A percentile compares a stretch with the other conserved stretches of the same genome.
Evolutionary conservation across 2,113 vertebrate genomes (phyloP).

Genomic region (Calidris pygmaea): DNA sequence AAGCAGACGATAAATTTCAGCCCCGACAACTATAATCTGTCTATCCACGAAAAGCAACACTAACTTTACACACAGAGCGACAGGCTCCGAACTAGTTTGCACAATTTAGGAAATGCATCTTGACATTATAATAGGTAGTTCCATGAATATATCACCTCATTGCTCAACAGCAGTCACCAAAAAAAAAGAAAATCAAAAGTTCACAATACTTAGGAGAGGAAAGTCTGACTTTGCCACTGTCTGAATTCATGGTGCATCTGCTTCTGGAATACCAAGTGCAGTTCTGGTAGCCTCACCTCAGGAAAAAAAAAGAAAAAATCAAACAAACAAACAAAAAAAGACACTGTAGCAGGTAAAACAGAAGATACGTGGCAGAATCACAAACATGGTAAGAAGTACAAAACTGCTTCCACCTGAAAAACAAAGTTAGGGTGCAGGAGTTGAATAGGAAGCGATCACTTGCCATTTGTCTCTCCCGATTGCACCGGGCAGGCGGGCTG

Average conservation of each 20-base stretch:
- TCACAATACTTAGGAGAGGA: background rate
- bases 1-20: background rate
- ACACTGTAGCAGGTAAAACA: background rate
- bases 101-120: constrained; percentile 26
- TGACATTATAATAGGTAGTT: background rate
- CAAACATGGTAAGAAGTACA: background rate
- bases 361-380: background rate
- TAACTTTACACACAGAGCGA: background rate
- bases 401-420: background rate
- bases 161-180: background rate
- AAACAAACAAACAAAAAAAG: too few relatives aligned
- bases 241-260: background rate
- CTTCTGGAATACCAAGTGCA: background rate
- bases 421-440: background rate
- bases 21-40: background rate
- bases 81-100: constrained; percentile 2
- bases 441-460: background rate
- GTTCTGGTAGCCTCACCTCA: background rate
- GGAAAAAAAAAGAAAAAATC: background rate
- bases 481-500: background rate
- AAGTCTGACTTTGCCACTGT: background rate
- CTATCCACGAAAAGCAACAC: background rate
- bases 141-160: constrained; percentile 15
- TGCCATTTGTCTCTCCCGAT: background rate
- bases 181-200: background rate